These are phyloP conservation scores for Phyto melanocephala DNA, from an alignment of 2,888 invertebrate genomes.

Conservation along the genomic window DNA sequence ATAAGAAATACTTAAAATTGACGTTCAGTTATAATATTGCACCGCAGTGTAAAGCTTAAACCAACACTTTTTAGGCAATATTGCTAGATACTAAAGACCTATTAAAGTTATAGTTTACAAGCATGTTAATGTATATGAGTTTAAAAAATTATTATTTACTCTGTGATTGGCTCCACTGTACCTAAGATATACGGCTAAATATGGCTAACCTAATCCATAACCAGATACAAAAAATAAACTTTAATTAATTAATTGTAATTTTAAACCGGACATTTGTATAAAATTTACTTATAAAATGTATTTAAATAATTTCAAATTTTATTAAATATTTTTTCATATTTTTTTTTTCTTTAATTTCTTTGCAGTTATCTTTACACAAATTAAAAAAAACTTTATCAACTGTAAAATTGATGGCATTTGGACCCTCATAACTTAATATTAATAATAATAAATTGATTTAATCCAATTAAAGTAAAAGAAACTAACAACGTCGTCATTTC, in stretches of 20 bases:
- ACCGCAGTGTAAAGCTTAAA: no score
- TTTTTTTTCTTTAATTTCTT: neutral
- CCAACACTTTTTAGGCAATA: no score
- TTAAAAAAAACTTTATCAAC: slow-evolving; percentile 1
- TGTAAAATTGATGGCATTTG: neutral
- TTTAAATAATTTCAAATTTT: neutral
- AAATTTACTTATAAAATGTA: no score
- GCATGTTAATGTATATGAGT: no score
- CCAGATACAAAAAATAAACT: neutral
- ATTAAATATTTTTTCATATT: neutral
- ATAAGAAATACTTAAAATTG: no score
- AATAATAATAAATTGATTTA: slow-evolving; percentile 51
- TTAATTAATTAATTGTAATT: neutral
- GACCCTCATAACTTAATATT: slow-evolving; percentile 31
- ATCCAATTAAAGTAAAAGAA: slow-evolving; percentile 49
- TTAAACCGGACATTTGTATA: neutral
- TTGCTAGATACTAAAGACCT: no score
- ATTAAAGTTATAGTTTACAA: no score
- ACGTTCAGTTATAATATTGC: no score
- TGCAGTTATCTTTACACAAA: slow-evolving; percentile 22
- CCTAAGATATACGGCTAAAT: neutral
- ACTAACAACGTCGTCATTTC: neutral
- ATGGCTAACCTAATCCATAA: neutral
- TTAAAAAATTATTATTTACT: no score
- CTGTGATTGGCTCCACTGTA: neutral